Conservation (phyloP, 2,888 invertebrate species). For the Nebria salina region DNA sequence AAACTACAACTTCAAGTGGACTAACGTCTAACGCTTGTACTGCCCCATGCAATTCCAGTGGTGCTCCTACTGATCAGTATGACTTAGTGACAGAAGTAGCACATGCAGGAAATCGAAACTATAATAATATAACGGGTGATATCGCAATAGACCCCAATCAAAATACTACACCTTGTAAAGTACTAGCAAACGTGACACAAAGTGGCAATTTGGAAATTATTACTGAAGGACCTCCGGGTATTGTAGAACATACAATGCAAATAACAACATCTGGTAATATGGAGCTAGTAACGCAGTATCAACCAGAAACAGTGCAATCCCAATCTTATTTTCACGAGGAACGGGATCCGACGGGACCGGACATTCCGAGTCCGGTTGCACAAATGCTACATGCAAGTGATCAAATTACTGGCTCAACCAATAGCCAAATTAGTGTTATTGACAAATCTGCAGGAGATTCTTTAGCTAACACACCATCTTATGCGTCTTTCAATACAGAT, state of each 20-base stretch:
- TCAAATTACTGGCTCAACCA: background rate
- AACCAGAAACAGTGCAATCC: slow-evolving; percentile 24
- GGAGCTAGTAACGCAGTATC: slow-evolving; percentile 57
- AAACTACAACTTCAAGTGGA: background rate
- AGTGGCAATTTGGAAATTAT: slow-evolving; percentile 59
- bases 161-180: slow-evolving; percentile 51
- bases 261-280: slow-evolving; percentile 58
- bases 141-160: slow-evolving; percentile 21
- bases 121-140: background rate
- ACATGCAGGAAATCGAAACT: slow-evolving; percentile 8
- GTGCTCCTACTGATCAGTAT: background rate
- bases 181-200: slow-evolving; percentile 58
- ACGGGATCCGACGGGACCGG: slow-evolving; percentile 23
- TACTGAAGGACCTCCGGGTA: slow-evolving; percentile 59
- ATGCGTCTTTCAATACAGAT: background rate
- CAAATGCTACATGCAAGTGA: background rate
- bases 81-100: slow-evolving; percentile 23
- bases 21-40: background rate
- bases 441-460: background rate
- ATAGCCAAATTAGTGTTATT: background rate
- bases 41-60: background rate
- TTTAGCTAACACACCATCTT: background rate
- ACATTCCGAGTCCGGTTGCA: slow-evolving; percentile 9
- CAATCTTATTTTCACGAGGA: slow-evolving; percentile 38
- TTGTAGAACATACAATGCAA: slow-evolving; percentile 58